Evolutionary conservation across 2,888 invertebrate species (phyloP).

Genomic region (Amphipyra berbera): DNA sequence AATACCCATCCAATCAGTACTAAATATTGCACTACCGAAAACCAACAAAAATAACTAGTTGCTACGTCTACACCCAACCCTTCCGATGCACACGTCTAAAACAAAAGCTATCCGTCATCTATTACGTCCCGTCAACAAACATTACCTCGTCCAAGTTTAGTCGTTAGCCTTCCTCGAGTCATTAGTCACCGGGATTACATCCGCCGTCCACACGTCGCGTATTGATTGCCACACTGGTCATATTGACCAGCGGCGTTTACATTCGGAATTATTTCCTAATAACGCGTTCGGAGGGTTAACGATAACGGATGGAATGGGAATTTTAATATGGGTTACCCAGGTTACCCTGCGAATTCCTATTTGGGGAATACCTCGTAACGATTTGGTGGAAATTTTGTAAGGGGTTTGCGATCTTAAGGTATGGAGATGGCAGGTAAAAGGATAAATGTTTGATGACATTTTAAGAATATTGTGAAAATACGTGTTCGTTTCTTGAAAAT

Average conservation of each 20-base stretch:
- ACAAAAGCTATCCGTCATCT: conserved; percentile 67
- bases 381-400: conserved; percentile 38
- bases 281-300: conserved; percentile 59
- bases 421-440: not conserved
- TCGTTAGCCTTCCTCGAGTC: conserved; percentile 65
- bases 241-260: conserved; percentile 59
- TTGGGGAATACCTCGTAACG: conserved; percentile 53
- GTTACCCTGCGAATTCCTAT: conserved; percentile 56
- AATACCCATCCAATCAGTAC: not conserved
- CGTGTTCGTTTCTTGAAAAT: not conserved
- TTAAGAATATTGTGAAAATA: not conserved
- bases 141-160: conserved; percentile 64
- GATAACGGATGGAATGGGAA: conserved; percentile 56
- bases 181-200: conserved; percentile 68
- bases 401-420: conserved; percentile 12
- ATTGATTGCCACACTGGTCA: conserved; percentile 66
- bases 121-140: conserved; percentile 65
- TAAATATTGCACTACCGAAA: not conserved
- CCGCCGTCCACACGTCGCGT: conserved; percentile 67
- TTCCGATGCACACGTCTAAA: conserved; percentile 48
- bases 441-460: not conserved
- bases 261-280: conserved; percentile 63
- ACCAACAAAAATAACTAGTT: conserved; percentile 10
- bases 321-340: conserved; percentile 60
- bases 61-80: conserved; percentile 33